Base-by-base conservation (phyloP, 2,888 invertebrate species). In the Tethea ocularis region DNA sequence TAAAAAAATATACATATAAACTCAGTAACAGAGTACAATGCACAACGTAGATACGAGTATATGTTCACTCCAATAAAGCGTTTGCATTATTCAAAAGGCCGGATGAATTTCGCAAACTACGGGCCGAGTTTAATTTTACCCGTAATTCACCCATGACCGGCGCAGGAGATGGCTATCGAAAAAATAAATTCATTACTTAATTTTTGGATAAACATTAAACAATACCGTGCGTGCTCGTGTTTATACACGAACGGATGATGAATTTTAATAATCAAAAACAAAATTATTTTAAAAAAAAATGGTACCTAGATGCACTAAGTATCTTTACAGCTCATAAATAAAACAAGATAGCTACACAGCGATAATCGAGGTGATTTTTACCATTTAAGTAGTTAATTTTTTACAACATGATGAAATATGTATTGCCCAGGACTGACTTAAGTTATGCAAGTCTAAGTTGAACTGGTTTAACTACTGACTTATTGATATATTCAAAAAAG, bases 1-100 rank as follows among this genome's bases (percentile, higher is more conserved):
- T 71, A 75, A 63, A 20, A 67, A 68, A 67, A 72, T 29, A 33
- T 33, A 33, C 68, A 63, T 66, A 72, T 68, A 61, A 64, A 66
- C 66, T 73, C 77, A 79, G 80, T 75, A 78, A 80, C 76, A 78
- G 68, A 74, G 71, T 70, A 72, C 70, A 72, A 82, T 78, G 75
- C 72, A 77, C 72, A 75, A 77, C 74, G 75, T 33, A 73, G 64
- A 62, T 78, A n/a, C n/a, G n/a, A n/a, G n/a, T n/a, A 75, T 75
- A 74, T 82, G 76, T 81, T 80, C 80, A 69, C 72, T 79, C 77
- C 85, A 87, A 89, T 88, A 88, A 86, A 84, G 82, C 80, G 77
- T 84, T 84, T 91, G 86, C 87, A 90, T 91, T 87, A 90, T 91
- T 89, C 89, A 91, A 87, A 87, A 87, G 84, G 80, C 78, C 75